Evolutionary conservation across 2,888 invertebrate species (phyloP).

Genomic region (Aelia acuminata): DNA sequence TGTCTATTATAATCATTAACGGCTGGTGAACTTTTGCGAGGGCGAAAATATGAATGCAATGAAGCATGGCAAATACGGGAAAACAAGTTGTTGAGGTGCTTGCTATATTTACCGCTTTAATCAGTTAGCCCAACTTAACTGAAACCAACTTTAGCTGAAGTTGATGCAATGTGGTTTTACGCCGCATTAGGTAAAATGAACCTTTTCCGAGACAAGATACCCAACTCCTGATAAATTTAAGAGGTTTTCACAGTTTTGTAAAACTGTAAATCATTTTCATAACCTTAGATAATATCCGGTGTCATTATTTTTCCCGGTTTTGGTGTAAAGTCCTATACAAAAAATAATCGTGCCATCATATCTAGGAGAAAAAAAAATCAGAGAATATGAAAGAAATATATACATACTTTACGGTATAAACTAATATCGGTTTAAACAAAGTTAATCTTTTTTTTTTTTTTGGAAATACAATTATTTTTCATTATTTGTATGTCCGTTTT

Average conservation of each 20-base stretch:
- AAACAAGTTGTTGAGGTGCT: conserved; percentile 22
- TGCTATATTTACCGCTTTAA: conserved; percentile 22
- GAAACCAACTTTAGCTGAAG: conserved; percentile 1
- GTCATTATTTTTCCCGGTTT: no score
- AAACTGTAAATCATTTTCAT: neutral
- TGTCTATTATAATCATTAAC: neutral
- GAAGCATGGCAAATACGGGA: neutral
- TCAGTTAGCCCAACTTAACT: neutral
- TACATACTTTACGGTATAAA: no score
- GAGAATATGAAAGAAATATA: no score
- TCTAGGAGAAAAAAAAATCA: no score
- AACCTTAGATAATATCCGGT: neutral
- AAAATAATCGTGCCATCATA: no score
- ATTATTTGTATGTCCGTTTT: no score
- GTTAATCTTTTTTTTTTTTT: no score
- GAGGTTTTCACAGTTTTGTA: neutral
- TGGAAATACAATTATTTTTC: no score
- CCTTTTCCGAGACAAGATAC: neutral
- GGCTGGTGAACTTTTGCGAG: neutral
- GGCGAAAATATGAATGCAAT: conserved; percentile 6
- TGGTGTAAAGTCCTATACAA: no score
- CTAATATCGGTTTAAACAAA: no score
- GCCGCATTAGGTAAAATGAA: neutral
- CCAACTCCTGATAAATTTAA: neutral
- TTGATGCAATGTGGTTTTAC: conserved; percentile 3